phyloP scores from a whole-genome alignment of 2,888 invertebrate species.

The Dynastes maya region DNA sequence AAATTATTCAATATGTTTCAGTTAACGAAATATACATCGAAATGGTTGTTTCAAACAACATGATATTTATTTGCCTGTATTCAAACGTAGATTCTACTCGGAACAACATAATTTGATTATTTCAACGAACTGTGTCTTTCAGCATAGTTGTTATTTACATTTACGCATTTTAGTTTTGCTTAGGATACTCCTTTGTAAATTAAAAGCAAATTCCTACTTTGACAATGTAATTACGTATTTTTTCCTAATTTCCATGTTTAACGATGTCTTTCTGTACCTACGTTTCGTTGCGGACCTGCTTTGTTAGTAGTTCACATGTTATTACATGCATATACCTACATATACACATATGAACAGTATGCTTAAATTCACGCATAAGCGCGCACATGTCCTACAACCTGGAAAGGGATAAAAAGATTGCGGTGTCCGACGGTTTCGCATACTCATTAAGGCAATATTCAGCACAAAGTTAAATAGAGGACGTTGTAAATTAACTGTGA shows the following conservation, averaged over 20 bases:
- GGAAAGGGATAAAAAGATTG: slow-evolving; percentile 8
- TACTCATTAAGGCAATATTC: slow-evolving; percentile 39
- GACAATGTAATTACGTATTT: too few relatives aligned
- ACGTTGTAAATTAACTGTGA: slow-evolving; percentile 34
- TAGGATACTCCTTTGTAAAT: too few relatives aligned
- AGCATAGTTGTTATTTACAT: not conserved
- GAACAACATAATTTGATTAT: too few relatives aligned
- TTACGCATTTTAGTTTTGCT: too few relatives aligned
- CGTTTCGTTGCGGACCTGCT: not conserved
- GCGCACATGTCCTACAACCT: not conserved
- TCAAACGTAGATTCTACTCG: too few relatives aligned
- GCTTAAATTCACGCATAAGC: slow-evolving; percentile 20
- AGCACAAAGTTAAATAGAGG: slow-evolving; percentile 36
- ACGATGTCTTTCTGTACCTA: not conserved
- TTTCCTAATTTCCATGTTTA: not conserved
- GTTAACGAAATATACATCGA: too few relatives aligned
- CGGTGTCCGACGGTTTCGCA: slow-evolving; percentile 14
- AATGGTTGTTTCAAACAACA: too few relatives aligned
- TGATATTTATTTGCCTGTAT: too few relatives aligned
- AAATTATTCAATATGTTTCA: too few relatives aligned
- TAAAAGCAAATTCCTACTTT: too few relatives aligned
- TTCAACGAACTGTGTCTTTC: too few relatives aligned
- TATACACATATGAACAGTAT: not conserved
- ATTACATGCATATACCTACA: not conserved
- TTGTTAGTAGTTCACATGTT: not conserved